A percentile compares a stretch with the other conserved stretches of the same genome.
Conservation (phyloP, 2,888 invertebrate genomes). For the Lasius platythorax region DNA sequence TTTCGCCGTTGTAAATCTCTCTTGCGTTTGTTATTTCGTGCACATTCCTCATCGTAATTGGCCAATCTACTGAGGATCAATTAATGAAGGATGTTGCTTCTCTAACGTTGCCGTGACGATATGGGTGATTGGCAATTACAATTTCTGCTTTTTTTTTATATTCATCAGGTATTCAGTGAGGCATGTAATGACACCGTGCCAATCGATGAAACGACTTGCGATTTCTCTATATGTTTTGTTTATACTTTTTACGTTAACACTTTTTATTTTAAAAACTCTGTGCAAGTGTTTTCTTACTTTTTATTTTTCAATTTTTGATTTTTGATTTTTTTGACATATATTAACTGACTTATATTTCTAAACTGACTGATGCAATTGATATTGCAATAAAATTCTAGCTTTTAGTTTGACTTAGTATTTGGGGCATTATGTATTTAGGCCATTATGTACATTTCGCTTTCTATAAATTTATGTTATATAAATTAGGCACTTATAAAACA, state of each 20-base stretch:
- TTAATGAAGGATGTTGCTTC: background rate
- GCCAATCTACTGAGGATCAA: background rate
- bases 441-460: background rate
- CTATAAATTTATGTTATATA: background rate
- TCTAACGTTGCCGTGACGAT: conserved; percentile 2
- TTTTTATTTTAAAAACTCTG: background rate
- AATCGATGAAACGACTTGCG: background rate
- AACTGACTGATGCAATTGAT: background rate
- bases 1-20: background rate
- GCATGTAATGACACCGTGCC: background rate
- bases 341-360: conserved; percentile 1
- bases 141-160: background rate
- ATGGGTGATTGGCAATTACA: conserved; percentile 19
- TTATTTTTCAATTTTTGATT: background rate
- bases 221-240: background rate
- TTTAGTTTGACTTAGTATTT: background rate
- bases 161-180: background rate
- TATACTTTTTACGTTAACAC: background rate
- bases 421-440: background rate
- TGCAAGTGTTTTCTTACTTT: background rate
- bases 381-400: background rate
- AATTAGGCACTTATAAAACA: background rate
- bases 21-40: conserved; percentile 9
- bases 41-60: conserved; percentile 23
- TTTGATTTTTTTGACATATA: conserved; percentile 4